Conservation (phyloP, 2,888 invertebrate species). For the Eilema griseolum region DNA sequence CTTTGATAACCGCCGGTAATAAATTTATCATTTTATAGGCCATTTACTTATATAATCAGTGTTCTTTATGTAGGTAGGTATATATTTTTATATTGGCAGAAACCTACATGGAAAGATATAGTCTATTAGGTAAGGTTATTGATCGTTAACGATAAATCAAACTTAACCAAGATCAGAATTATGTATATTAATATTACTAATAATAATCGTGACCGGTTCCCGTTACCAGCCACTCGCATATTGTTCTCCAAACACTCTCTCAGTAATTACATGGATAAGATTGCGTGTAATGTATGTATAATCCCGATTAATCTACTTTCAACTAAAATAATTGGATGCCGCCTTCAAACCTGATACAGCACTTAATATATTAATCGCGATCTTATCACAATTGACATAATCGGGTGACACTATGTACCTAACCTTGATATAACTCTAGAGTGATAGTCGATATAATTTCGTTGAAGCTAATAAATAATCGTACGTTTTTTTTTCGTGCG, state of each 20-base stretch:
- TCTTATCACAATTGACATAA: neutral
- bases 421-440: neutral
- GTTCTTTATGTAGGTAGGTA: neutral
- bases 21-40: slow-evolving; percentile 10
- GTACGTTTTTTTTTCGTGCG: too few relatives aligned
- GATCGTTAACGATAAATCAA: too few relatives aligned
- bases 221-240: too few relatives aligned
- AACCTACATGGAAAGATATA: too few relatives aligned
- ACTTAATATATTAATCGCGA: neutral
- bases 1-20: slow-evolving; percentile 4
- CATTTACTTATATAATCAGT: neutral
- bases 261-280: neutral
- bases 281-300: neutral
- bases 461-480: neutral
- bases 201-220: too few relatives aligned
- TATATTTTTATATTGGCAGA: too few relatives aligned
- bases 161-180: too few relatives aligned
- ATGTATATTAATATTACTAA: too few relatives aligned
- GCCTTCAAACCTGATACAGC: neutral
- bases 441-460: neutral
- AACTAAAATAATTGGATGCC: neutral
- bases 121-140: too few relatives aligned
- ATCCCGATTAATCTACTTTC: too few relatives aligned
- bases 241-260: neutral
- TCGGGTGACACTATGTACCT: neutral